Base-by-base conservation (phyloP, 2,113 vertebrate species). In the rat (Rattus norvegicus) region DNA sequence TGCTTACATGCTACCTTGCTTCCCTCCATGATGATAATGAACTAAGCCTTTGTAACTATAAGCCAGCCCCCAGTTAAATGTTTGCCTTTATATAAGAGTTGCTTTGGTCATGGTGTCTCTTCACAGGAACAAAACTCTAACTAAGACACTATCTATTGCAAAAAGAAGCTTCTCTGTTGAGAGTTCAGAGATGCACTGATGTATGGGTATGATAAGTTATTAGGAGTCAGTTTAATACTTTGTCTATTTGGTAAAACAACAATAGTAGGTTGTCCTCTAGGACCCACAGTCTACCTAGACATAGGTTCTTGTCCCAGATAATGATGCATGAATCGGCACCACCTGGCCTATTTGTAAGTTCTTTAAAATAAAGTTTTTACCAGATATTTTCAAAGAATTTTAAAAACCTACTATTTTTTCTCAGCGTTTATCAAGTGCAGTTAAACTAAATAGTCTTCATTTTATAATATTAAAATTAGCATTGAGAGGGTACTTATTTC, bases 381-480 rank as follows among this genome's bases (percentile, higher is more conserved):
- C 2, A 14, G 26, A 83, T 39, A 6, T n/a, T 81, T 81, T 59
- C 3, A 59, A 59, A 65, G 26, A 63, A 85, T 63, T 43, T 84
- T 65, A 5, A 65, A 85, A 85, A 47, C 24, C 12, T 26, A 47
- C 59, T 33, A 2, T 90, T 5, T 95, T 96, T 76, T 30, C 39
- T 13, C 24, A 88, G 19, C 36, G 22, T n/a, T 93, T 28, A 56
- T 47, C 69, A 70, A 90, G 49, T 80, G 20, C 4, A 79, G 86
- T 89, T 95, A 24, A 97, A 86, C 86, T 77, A 94, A 97, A 76
- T 61, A 59, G 8, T 79, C 63, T 63, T 95, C 56, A 87, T 93
- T 85, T 76, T 36, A 83, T 69, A 95, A 54, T 7, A 92, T 39
- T 91, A 93, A 72, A 81, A 77, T 75, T 63, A 95, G 24, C 39